A percentile compares a stretch with the other conserved stretches of the same genome.
Evolutionary conservation across 2,113 vertebrate species (phyloP).

Genomic region (Canis aureus): DNA sequence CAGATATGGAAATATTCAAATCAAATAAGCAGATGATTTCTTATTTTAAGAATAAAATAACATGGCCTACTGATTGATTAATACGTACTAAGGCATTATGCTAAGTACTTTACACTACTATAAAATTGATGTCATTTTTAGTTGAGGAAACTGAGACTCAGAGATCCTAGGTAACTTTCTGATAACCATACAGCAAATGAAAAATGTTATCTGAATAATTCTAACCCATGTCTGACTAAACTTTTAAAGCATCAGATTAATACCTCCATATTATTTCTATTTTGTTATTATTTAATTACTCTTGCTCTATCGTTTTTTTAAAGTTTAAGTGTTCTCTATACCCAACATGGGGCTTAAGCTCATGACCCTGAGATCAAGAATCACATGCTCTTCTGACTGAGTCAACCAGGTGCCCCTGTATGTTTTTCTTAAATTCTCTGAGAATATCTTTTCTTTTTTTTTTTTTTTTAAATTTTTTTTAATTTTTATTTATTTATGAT

Average conservation of each 20-base stretch:
- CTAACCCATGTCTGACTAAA: neutral
- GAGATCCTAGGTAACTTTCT: neutral
- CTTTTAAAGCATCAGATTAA: neutral
- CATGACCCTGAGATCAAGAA: neutral
- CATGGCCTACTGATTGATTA: neutral
- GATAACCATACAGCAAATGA: neutral
- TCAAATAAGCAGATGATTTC: neutral
- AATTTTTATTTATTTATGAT: too few species aligned
- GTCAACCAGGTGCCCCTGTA: neutral
- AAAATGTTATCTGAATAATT: neutral
- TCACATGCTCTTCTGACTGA: neutral
- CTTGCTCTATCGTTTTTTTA: neutral
- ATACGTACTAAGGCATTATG: neutral
- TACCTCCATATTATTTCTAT: neutral
- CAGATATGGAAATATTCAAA: neutral
- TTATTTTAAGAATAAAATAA: slow-evolving; percentile 8
- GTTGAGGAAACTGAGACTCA: neutral
- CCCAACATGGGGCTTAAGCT: neutral
- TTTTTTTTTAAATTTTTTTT: too few species aligned
- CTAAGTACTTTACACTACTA: neutral
- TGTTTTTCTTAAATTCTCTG: neutral
- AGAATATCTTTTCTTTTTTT: neutral
- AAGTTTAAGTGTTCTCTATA: neutral
- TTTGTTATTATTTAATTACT: neutral
- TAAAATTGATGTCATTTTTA: neutral